phyloP scores from a whole-genome alignment of 2,888 invertebrate species.

The Ectemnius cavifrons region DNA sequence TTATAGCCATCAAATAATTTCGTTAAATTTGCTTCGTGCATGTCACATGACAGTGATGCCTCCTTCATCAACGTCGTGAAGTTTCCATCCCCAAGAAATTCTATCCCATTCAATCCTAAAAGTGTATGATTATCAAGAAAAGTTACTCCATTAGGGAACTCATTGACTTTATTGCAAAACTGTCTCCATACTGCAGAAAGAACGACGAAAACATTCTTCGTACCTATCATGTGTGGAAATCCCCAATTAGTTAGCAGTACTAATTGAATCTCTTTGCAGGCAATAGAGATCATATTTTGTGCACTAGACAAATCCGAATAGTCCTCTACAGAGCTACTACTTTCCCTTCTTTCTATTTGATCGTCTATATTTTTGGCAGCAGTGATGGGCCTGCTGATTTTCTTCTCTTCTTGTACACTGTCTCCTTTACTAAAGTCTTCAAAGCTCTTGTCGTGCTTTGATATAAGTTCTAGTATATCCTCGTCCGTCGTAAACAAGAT shows the following conservation, averaged over 20 bases:
- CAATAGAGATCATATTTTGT: conserved; percentile 54
- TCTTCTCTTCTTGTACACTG: conserved; percentile 77
- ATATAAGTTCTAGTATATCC: conserved; percentile 83
- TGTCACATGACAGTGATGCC: conserved; percentile 54
- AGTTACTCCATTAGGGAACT: no score
- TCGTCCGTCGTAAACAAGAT: conserved; percentile 91
- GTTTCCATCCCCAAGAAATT: conserved; percentile 62
- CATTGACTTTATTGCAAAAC: no score
- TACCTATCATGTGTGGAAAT: conserved; percentile 81
- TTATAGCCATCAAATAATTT: conserved; percentile 85
- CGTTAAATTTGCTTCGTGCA: conserved; percentile 76
- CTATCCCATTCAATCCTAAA: conserved; percentile 68
- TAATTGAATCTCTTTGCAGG: conserved; percentile 79
- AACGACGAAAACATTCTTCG: conserved; percentile 4
- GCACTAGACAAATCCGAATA: conserved; percentile 17
- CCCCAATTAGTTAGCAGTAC: conserved; percentile 84
- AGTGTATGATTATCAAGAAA: not conserved
- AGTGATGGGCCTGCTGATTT: conserved; percentile 83
- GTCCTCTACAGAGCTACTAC: conserved; percentile 12
- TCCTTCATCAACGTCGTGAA: conserved; percentile 49
- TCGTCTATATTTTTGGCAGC: conserved; percentile 74
- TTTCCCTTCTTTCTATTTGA: conserved; percentile 17
- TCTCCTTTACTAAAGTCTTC: conserved; percentile 70
- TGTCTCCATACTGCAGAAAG: no score
- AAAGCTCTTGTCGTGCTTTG: conserved; percentile 79